These are phyloP conservation scores for Lithophane socia DNA, from an alignment of 2,888 invertebrate genomes.

Conservation along the genomic window DNA sequence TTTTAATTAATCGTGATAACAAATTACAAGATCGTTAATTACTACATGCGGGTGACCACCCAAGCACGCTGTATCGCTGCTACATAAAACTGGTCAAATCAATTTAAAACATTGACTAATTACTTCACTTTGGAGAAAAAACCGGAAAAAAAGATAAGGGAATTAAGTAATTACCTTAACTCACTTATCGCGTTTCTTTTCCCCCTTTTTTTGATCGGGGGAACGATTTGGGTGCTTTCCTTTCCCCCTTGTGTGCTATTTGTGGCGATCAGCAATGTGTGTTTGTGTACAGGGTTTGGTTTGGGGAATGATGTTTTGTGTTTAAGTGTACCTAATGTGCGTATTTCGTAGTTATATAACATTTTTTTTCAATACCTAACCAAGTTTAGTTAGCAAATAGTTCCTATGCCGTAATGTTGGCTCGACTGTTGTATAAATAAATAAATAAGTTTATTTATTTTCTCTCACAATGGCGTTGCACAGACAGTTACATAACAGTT, in stretches of 20 bases:
- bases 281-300: neutral
- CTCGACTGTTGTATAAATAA: too few relatives aligned
- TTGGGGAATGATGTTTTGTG: neutral
- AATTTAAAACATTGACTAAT: conserved; percentile 64
- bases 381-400: neutral
- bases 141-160: conserved; percentile 27
- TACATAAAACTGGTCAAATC: conserved; percentile 58
- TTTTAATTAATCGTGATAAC: conserved; percentile 62
- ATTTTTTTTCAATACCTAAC: neutral
- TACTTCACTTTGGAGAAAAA: conserved; percentile 44
- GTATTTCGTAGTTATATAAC: too few relatives aligned
- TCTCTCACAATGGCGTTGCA: too few relatives aligned
- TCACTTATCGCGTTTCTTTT: conserved; percentile 34
- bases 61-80: conserved; percentile 51
- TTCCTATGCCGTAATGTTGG: too few relatives aligned
- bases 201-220: conserved; percentile 17
- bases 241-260: conserved; percentile 30
- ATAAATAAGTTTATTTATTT: too few relatives aligned
- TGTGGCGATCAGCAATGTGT: conserved; percentile 13
- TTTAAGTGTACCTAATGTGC: too few relatives aligned
- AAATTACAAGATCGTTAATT: conserved; percentile 72
- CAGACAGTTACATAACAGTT: too few relatives aligned
- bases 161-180: conserved; percentile 54
- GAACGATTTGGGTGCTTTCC: conserved; percentile 20
- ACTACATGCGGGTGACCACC: conserved; percentile 75